Percentiles rank a stretch among this genome's conserved stretches.
phyloP scores from a whole-genome alignment of 2,113 vertebrate genomes.

The Platichthys stellatus region DNA sequence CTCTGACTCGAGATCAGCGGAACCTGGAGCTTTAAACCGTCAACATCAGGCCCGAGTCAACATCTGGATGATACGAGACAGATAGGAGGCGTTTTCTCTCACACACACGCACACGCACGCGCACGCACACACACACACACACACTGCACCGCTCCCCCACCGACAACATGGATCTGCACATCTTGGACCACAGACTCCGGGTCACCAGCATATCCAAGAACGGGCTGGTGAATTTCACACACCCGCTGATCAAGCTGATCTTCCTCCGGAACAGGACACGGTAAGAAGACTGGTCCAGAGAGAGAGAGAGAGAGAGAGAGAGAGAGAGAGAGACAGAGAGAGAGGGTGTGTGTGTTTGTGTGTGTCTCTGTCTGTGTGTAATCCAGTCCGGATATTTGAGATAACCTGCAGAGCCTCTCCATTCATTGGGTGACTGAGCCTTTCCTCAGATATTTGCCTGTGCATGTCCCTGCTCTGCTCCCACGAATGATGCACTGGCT shows the following conservation, averaged over 20 bases:
- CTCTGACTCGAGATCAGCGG: constrained; percentile 1
- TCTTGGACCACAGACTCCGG: constrained; percentile 83
- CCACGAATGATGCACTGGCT: background rate
- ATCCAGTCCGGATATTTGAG: constrained; percentile 26
- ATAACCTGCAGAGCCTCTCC: constrained; percentile 8
- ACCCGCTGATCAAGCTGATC: constrained; percentile 84
- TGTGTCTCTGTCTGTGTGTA: constrained; percentile 5
- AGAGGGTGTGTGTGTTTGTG: background rate
- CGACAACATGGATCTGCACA: constrained; percentile 84
- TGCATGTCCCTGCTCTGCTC: constrained; percentile 39
- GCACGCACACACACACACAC: background rate
- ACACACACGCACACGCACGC: constrained; percentile 6
- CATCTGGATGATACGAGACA: background rate
- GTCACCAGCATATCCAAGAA: constrained; percentile 83
- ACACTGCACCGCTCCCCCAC: background rate
- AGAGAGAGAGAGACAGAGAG: too few species aligned
- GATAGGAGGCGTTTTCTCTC: constrained; percentile 16
- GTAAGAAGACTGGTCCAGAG: constrained; percentile 64
- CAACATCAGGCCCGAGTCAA: background rate
- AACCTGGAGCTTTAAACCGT: background rate
- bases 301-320: too few species aligned
- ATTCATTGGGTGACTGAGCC: constrained; percentile 27
- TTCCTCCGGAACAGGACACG: constrained; percentile 84
- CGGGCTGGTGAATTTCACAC: constrained; percentile 81
- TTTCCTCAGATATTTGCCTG: constrained; percentile 36